These are phyloP conservation scores for Papilio polytes DNA, from an alignment of 1,140 invertebrate genomes.

Conservation along the genomic window DNA sequence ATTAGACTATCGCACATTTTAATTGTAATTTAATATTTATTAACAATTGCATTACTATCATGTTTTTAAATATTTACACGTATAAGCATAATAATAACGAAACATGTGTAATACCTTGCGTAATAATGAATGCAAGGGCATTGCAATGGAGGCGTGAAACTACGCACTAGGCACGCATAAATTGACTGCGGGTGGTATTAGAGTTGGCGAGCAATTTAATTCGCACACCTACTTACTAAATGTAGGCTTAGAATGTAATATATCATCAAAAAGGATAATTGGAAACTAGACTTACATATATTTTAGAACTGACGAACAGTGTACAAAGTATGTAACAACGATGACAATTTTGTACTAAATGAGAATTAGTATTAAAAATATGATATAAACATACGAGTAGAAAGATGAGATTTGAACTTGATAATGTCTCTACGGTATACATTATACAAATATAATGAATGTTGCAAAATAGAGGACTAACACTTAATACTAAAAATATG, in stretches of 20 bases:
- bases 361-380: not conserved
- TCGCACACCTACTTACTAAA: not conserved
- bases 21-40: not conserved
- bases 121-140: slow-evolving; percentile 20
- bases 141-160: slow-evolving; percentile 29
- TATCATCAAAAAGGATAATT: not conserved
- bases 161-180: slow-evolving; percentile 8
- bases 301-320: not conserved
- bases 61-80: not conserved
- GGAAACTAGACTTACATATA: not conserved
- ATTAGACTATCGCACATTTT: not conserved
- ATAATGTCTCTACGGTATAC: too few species aligned
- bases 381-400: not conserved
- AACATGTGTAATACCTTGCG: slow-evolving; percentile 6
- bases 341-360: too few species aligned
- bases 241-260: not conserved
- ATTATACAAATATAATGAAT: not conserved
- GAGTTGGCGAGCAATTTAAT: slow-evolving; percentile 10
- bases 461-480: not conserved
- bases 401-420: not conserved
- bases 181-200: slow-evolving; percentile 28
- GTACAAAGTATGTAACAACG: not conserved
- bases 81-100: not conserved
- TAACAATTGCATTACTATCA: not conserved
- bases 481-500: not conserved